These are phyloP conservation scores for Tragelaphus oryx DNA, from an alignment of 2,797 vertebrate species.

Conservation along the genomic window DNA sequence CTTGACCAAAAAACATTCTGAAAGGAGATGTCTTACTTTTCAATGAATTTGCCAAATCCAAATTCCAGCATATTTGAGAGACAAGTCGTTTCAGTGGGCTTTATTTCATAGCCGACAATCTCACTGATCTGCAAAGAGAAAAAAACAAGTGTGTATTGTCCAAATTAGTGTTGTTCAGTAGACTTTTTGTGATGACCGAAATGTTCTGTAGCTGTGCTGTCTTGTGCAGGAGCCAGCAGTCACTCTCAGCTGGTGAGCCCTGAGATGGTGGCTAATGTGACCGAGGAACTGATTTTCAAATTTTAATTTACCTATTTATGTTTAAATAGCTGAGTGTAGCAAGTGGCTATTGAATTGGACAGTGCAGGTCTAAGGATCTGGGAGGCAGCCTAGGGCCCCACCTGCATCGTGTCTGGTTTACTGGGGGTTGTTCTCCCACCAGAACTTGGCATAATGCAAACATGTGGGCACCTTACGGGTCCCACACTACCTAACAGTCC, in stretches of 20 bases:
- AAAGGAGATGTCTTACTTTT: constrained; percentile 83
- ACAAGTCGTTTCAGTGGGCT: constrained; percentile 82
- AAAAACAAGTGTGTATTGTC: background rate
- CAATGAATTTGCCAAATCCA: constrained; percentile 84
- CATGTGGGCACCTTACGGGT: background rate
- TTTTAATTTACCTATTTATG: background rate
- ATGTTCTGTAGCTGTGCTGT: background rate
- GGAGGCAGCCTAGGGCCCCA: background rate
- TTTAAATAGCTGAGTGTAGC: background rate
- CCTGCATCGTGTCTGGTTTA: background rate
- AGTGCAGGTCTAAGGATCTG: background rate
- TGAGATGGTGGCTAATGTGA: background rate
- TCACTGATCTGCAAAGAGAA: constrained; percentile 86
- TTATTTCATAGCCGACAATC: constrained; percentile 86
- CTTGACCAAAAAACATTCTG: background rate
- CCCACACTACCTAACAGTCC: background rate
- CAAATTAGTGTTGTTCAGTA: background rate
- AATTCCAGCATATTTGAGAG: constrained; percentile 88
- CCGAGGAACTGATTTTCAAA: background rate
- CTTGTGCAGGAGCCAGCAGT: background rate
- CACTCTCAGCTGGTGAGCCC: background rate
- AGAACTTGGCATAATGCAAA: background rate
- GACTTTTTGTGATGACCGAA: background rate
- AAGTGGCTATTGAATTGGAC: background rate
- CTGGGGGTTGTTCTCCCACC: background rate